Percentiles rank a stretch among this genome's conserved stretches.
Conservation (phyloP, 2,113 vertebrate genomes). For the Osmerus mordax region DNA sequence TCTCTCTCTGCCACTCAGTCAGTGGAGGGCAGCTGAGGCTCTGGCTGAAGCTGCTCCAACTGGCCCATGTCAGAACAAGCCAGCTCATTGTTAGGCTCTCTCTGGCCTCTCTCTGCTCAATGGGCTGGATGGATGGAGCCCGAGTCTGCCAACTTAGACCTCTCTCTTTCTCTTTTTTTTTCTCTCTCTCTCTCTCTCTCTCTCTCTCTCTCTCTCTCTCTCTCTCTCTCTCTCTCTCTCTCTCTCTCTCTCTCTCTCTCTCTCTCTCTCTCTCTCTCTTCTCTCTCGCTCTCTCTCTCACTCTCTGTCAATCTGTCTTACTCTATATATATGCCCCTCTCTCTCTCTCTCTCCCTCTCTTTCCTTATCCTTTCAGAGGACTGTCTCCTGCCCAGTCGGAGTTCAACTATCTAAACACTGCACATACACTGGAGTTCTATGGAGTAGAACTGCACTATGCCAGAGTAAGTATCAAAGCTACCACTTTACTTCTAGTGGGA, state of each 20-base stretch:
- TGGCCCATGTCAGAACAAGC: constrained; percentile 11
- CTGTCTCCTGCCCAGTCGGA: constrained; percentile 94
- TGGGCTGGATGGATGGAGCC: background rate
- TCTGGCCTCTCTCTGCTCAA: background rate
- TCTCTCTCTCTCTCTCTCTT: constrained; percentile 16
- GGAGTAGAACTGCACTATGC: constrained; percentile 99
- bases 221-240: constrained; percentile 3
- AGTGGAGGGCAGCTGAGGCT: background rate
- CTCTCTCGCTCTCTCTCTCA: constrained; percentile 13
- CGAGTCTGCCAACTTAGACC: background rate
- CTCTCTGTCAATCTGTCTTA: constrained; percentile 34
- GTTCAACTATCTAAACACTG: constrained; percentile 96
- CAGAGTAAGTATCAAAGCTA: constrained; percentile 78
- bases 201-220: background rate
- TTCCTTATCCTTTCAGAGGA: constrained; percentile 71
- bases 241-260: constrained; percentile 16
- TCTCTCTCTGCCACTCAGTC: background rate
- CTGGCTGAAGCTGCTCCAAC: background rate
- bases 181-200: constrained; percentile 39
- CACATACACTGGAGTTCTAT: constrained; percentile 94
- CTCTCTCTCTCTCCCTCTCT: constrained; percentile 6
- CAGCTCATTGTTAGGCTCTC: constrained; percentile 1
- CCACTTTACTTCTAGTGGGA: background rate
- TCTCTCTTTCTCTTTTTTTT: background rate
- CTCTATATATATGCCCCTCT: background rate